Conservation (phyloP, 2,797 vertebrate genomes). For the Sebastes iracundus region DNA sequence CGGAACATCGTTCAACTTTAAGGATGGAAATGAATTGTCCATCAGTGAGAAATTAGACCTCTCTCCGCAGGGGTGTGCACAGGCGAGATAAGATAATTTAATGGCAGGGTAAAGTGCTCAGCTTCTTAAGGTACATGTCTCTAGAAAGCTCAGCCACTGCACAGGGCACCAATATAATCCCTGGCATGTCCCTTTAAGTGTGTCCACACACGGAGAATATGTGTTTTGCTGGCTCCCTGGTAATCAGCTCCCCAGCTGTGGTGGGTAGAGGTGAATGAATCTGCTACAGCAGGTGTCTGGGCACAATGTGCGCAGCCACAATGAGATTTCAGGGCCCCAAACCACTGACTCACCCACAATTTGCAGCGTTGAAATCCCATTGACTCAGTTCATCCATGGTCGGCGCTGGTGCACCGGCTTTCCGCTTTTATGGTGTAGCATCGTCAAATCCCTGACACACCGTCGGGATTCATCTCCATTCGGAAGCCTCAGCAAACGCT, state of each 20-base stretch:
- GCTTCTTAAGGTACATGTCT: slow-evolving; percentile 37
- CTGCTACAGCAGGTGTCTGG: slow-evolving; percentile 63
- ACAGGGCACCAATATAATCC: slow-evolving; percentile 53
- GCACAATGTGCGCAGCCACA: slow-evolving; percentile 63
- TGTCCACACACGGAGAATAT: slow-evolving; percentile 31
- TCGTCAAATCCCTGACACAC: slow-evolving; percentile 74
- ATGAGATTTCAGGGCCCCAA: slow-evolving; percentile 72
- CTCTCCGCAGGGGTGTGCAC: slow-evolving; percentile 32
- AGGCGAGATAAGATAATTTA: slow-evolving; percentile 62
- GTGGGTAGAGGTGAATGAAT: slow-evolving; percentile 67
- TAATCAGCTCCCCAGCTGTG: slow-evolving; percentile 66
- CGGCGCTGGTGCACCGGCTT: slow-evolving; percentile 53
- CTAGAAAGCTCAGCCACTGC: slow-evolving; percentile 40
- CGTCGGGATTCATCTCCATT: slow-evolving; percentile 72
- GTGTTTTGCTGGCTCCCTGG: slow-evolving; percentile 44
- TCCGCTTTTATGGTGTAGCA: slow-evolving; percentile 54
- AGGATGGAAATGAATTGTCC: slow-evolving; percentile 36
- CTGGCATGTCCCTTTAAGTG: slow-evolving; percentile 40
- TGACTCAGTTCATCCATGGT: slow-evolving; percentile 56
- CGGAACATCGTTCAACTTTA: slow-evolving; percentile 6
- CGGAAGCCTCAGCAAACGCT: slow-evolving; percentile 74
- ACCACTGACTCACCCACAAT: slow-evolving; percentile 73
- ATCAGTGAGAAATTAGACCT: slow-evolving; percentile 34
- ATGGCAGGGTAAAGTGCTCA: slow-evolving; percentile 31
- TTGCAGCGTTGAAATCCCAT: slow-evolving; percentile 71